Evolutionary conservation across 2,888 invertebrate species (phyloP), one percentile per base, ranked within the genome.

Genomic region (Argyresthia albistria): DNA sequence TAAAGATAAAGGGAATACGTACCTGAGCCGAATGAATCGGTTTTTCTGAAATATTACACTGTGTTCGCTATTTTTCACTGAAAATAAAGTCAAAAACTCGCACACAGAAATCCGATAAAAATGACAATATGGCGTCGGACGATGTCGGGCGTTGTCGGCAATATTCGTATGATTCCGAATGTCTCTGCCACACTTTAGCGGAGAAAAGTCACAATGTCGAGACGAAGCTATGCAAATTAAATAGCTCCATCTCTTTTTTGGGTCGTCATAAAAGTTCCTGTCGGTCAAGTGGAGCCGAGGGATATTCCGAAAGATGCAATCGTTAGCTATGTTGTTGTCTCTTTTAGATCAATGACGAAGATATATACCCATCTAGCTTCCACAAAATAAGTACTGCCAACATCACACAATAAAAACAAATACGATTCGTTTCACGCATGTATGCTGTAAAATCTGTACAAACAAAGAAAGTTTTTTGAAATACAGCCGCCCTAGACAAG

Each of bases 121-220:
- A 37, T 73, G 67, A 79, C 81, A 84, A 84, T 70, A 84, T 86
- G 84, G 84, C 83, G 80, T 65, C 75, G 55, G 48, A 35, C 12
- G 46, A 16, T n/a, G 11, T 46, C 46, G 25, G 10, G 12, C 12
- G 46, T 8, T n/a, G 11, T 46, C 46, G 25, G 10, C 8, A 10
- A 11, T 11, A 1, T 35, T 35, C 35, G 46, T 1, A 8, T 35
- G 1, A 45, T 59, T 76, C 71, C 71, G 59, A 6, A 25, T 2
- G 3, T 6, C 25, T 25, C 25, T 6, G 25, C 25, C 25, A 25
- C 25, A 25, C n/a, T 25, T 25, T 4, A 25, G 25, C 25, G 6
- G 25, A 25, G 25, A 25, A 25, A 4, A 25, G 2, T 25, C 25
- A 25, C 25, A 25, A 25, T 25, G 25, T 6, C 25, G 25, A 25